Conservation (phyloP, 2,888 invertebrate genomes). For the Polyommatus iphigenia region DNA sequence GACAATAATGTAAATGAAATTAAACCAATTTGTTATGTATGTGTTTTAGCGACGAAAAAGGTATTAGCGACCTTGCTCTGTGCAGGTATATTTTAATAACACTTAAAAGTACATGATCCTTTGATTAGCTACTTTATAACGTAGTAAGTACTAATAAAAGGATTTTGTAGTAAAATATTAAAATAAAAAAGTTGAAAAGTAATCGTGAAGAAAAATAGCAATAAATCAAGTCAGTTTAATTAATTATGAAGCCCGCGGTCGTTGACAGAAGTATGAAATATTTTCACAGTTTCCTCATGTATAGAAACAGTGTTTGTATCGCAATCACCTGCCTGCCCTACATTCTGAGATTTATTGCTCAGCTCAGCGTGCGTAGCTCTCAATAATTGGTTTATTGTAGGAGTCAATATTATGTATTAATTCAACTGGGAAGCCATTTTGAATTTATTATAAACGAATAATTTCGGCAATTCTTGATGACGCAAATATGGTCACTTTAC, state of each 20-base stretch:
- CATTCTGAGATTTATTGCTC: slow-evolving; percentile 32
- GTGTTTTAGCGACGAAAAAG: neutral
- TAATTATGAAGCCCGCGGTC: neutral
- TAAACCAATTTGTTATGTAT: neutral
- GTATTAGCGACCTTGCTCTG: neutral
- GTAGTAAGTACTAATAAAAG: too few species aligned
- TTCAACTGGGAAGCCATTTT: neutral
- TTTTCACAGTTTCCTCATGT: slow-evolving; percentile 28
- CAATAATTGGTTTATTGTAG: slow-evolving; percentile 31
- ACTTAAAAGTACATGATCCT: too few species aligned
- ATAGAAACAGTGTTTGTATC: slow-evolving; percentile 25
- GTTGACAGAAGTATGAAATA: slow-evolving; percentile 20
- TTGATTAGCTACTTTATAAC: too few species aligned
- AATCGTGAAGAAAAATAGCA: neutral
- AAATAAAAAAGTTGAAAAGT: neutral
- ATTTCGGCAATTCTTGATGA: neutral
- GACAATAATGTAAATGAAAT: slow-evolving; percentile 4
- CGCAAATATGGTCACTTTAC: neutral
- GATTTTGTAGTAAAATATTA: too few species aligned
- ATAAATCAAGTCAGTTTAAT: neutral
- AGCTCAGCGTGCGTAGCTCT: slow-evolving; percentile 28
- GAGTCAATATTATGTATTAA: slow-evolving; percentile 24
- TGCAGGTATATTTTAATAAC: neutral
- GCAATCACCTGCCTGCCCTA: slow-evolving; percentile 39
- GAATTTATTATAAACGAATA: neutral